Evolutionary conservation across 2,113 vertebrate species (phyloP).

Genomic region (Neolamprologus caudopunctatus): DNA sequence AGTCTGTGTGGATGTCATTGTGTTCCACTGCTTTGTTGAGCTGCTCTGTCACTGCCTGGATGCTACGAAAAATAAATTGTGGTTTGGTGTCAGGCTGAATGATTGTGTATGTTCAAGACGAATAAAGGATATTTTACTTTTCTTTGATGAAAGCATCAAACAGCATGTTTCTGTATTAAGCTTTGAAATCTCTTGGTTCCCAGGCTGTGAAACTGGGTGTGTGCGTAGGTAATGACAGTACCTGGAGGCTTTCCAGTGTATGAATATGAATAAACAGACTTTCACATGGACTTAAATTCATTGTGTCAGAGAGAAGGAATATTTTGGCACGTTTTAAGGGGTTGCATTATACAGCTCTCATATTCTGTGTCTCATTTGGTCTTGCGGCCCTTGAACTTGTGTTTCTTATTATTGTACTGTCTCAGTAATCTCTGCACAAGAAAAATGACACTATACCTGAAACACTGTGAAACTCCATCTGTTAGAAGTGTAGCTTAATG

Average conservation of each 20-base stretch:
- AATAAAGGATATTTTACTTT: neutral
- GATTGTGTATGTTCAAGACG: neutral
- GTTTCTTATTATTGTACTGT: neutral
- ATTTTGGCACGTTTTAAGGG: neutral
- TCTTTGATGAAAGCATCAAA: neutral
- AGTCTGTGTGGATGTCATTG: neutral
- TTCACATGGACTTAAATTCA: neutral
- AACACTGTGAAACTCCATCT: neutral
- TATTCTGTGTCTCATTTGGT: neutral
- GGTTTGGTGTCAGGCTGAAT: neutral
- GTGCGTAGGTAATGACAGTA: neutral
- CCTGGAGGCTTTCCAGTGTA: neutral
- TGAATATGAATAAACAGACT: neutral
- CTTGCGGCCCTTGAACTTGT: neutral
- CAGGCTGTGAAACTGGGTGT: neutral
- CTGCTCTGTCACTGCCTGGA: neutral
- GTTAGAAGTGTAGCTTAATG: neutral
- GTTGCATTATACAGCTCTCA: neutral
- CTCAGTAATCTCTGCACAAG: neutral
- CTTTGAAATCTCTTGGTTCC: neutral
- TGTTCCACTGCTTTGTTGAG: neutral
- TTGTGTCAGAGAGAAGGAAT: slow-evolving; percentile 1
- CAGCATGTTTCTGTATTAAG: neutral
- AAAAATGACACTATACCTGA: neutral
- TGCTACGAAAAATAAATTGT: neutral